Evolutionary conservation across 2,888 invertebrate genomes (phyloP).

Genomic region (Diadromus collaris): DNA sequence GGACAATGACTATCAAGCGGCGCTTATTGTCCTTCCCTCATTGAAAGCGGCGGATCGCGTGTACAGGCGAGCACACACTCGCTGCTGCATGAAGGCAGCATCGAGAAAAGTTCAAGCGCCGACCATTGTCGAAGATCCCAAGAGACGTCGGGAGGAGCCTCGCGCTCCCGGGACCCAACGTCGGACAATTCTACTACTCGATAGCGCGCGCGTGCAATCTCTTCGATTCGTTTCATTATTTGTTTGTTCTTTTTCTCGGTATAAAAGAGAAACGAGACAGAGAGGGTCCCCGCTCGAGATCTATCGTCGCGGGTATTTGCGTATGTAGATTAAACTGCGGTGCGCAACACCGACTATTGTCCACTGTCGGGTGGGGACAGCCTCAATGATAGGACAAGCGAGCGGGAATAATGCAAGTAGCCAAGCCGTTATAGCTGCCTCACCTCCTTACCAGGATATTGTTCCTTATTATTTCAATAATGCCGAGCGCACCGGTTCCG

Average conservation of each 20-base stretch:
- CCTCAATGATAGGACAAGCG: conserved; percentile 54
- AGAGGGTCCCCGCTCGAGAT: conserved; percentile 70
- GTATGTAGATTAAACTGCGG: conserved; percentile 77
- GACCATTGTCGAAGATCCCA: conserved; percentile 75
- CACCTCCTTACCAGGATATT: conserved; percentile 42
- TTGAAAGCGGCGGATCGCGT: conserved; percentile 64
- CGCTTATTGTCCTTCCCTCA: conserved; percentile 79
- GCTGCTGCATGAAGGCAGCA: conserved; percentile 31
- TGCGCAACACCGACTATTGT: conserved; percentile 72
- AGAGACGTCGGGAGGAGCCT: conserved; percentile 53
- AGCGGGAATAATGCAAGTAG: conserved; percentile 48
- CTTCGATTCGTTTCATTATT: conserved; percentile 16
- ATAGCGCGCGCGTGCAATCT: conserved; percentile 23
- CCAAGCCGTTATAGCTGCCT: conserved; percentile 10
- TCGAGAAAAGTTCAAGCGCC: conserved; percentile 60
- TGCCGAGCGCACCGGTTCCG: conserved; percentile 45
- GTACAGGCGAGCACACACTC: background rate
- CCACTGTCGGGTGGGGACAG: conserved; percentile 59
- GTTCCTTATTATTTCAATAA: conserved; percentile 51
- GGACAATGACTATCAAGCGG: conserved; percentile 77
- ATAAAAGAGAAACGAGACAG: conserved; percentile 42
- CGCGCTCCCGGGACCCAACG: conserved; percentile 17
- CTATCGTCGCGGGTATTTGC: conserved; percentile 75
- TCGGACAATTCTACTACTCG: conserved; percentile 55
- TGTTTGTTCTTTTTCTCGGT: conserved; percentile 20